Evolutionary conservation across 2,888 invertebrate genomes (phyloP).

Genomic region (Cyrtodaria siliqua): DNA sequence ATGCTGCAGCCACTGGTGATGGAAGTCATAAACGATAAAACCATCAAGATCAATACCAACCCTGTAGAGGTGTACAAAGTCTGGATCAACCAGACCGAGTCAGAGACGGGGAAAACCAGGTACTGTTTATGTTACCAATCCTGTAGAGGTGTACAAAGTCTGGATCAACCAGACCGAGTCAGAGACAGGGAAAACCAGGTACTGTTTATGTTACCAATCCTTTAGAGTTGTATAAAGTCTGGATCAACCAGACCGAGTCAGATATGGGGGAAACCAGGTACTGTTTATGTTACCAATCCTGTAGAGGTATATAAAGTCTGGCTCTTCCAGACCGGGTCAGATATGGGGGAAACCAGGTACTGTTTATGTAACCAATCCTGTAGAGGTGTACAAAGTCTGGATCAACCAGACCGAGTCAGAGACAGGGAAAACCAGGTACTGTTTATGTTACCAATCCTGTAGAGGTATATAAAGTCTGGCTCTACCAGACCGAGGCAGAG

Average conservation of each 20-base stretch:
- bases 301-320: constrained; percentile 92
- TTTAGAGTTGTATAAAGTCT: constrained; percentile 92
- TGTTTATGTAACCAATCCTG: constrained; percentile 89
- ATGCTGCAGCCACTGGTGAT: constrained; percentile 91
- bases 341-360: constrained; percentile 90
- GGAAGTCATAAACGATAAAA: constrained; percentile 89
- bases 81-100: constrained; percentile 92
- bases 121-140: constrained; percentile 89
- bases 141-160: constrained; percentile 92
- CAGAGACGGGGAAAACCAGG: constrained; percentile 91
- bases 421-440: neutral
- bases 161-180: constrained; percentile 92
- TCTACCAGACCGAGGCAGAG: constrained; percentile 87
- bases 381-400: constrained; percentile 93
- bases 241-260: constrained; percentile 92
- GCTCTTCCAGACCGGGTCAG: constrained; percentile 92
- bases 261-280: constrained; percentile 91
- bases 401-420: constrained; percentile 87
- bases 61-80: constrained; percentile 92
- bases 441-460: too few species aligned
- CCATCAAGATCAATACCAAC: constrained; percentile 91
- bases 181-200: constrained; percentile 91
- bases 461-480: constrained; percentile 92
- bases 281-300: constrained; percentile 89
- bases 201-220: constrained; percentile 89